These are phyloP conservation scores for Mus spicilegus DNA, from an alignment of 2,113 vertebrate genomes.

Conservation along the genomic window DNA sequence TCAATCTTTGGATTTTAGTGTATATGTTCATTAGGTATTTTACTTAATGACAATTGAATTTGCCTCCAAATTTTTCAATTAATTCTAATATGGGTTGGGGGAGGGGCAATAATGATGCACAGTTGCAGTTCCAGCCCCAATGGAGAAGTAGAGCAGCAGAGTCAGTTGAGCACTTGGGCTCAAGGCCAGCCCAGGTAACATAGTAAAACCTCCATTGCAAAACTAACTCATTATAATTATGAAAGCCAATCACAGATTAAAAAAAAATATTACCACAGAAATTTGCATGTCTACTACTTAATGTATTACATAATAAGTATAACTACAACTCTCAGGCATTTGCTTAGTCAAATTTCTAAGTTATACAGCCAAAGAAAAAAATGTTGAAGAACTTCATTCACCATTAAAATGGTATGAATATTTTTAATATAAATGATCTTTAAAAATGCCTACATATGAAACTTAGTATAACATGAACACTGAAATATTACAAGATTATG, in stretches of 20 bases:
- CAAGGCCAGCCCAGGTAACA: neutral
- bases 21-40: neutral
- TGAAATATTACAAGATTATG: constrained; percentile 7
- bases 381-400: constrained; percentile 6
- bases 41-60: neutral
- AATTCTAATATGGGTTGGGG: neutral
- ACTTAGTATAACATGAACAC: constrained; percentile 37
- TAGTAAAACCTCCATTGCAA: neutral
- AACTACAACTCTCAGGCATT: neutral
- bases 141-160: neutral
- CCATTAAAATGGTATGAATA: constrained; percentile 42
- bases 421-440: neutral
- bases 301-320: neutral
- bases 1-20: constrained; percentile 57
- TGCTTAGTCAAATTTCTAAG: constrained; percentile 27
- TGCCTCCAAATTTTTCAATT: constrained; percentile 28
- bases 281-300: neutral
- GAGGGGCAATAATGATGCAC: too few relatives aligned
- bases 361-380: constrained; percentile 37
- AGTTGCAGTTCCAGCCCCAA: neutral
- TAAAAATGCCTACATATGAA: constrained; percentile 39
- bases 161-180: neutral
- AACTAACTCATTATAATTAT: neutral
- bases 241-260: neutral
- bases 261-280: neutral